phyloP scores from a whole-genome alignment of 2,888 invertebrate species.

The Tiliacea aurago region DNA sequence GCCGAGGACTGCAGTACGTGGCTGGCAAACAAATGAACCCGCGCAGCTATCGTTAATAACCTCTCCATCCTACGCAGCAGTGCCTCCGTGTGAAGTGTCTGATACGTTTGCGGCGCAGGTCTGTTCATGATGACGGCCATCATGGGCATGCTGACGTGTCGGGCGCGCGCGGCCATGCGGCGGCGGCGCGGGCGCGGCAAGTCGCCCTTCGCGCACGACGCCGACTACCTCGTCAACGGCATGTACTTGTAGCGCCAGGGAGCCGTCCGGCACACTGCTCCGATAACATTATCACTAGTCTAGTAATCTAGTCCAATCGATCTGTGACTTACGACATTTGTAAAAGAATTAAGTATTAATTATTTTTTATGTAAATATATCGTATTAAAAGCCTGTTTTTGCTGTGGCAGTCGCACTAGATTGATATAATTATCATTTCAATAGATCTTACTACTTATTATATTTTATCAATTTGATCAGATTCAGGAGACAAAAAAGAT shows the following conservation, averaged over 20 bases:
- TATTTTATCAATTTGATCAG: constrained; percentile 1
- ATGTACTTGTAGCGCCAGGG: constrained; percentile 95
- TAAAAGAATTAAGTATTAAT: constrained; percentile 15
- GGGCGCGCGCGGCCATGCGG: constrained; percentile 94
- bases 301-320: neutral
- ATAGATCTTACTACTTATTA: neutral
- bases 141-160: constrained; percentile 80
- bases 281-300: neutral
- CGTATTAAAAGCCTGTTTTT: constrained; percentile 19
- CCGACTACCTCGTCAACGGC: constrained; percentile 99
- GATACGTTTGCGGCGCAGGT: constrained; percentile 86
- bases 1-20: too few species aligned
- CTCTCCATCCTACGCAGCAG: neutral
- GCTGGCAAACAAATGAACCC: neutral
- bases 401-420: constrained; percentile 12
- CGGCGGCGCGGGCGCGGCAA: constrained; percentile 94
- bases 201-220: constrained; percentile 96
- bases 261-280: neutral
- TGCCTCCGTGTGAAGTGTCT: neutral
- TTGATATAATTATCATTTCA: neutral
- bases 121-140: constrained; percentile 93
- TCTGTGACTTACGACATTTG: constrained; percentile 11
- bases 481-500: neutral
- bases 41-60: neutral
- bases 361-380: constrained; percentile 31